A percentile compares a stretch with the other conserved stretches of the same genome.
These are phyloP conservation scores for Tetraodon nigroviridis DNA, from an alignment of 2,113 vertebrate genomes.

Conservation along the genomic window DNA sequence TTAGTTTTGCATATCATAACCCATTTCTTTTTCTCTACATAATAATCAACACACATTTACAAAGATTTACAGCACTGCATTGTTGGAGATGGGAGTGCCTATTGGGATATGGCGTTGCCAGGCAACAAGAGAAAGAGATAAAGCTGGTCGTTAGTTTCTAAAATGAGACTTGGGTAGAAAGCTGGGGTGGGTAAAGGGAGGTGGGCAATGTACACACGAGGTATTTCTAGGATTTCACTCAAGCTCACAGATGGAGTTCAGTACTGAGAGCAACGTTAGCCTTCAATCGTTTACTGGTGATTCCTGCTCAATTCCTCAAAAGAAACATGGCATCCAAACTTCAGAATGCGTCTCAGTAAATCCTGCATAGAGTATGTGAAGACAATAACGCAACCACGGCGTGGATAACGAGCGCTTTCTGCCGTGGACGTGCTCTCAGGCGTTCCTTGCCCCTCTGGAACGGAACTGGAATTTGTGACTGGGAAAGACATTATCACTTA, in stretches of 20 bases:
- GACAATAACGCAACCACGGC: conserved; percentile 46
- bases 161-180: conserved; percentile 63
- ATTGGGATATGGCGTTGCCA: conserved; percentile 64
- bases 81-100: conserved; percentile 70
- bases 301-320: conserved; percentile 16
- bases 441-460: conserved; percentile 32
- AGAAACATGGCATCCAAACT: conserved; percentile 25
- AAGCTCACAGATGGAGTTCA: conserved; percentile 53
- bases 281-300: conserved; percentile 64
- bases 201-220: conserved; percentile 55
- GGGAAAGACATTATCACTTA: conserved; percentile 48
- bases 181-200: conserved; percentile 6
- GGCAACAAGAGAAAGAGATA: conserved; percentile 66
- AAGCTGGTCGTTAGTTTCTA: conserved; percentile 66
- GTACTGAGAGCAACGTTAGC: conserved; percentile 43
- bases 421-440: conserved; percentile 25
- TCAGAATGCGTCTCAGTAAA: conserved; percentile 34
- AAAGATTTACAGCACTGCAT: conserved; percentile 87
- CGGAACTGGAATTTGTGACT: conserved; percentile 31
- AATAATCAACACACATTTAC: conserved; percentile 84
- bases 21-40: conserved; percentile 64
- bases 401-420: too few species aligned
- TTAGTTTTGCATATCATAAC: conserved; percentile 71
- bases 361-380: conserved; percentile 16
- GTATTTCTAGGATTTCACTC: conserved; percentile 45